These are phyloP conservation scores for Phyllopteryx taeniolatus DNA, from an alignment of 2,113 vertebrate species.

Conservation along the genomic window DNA sequence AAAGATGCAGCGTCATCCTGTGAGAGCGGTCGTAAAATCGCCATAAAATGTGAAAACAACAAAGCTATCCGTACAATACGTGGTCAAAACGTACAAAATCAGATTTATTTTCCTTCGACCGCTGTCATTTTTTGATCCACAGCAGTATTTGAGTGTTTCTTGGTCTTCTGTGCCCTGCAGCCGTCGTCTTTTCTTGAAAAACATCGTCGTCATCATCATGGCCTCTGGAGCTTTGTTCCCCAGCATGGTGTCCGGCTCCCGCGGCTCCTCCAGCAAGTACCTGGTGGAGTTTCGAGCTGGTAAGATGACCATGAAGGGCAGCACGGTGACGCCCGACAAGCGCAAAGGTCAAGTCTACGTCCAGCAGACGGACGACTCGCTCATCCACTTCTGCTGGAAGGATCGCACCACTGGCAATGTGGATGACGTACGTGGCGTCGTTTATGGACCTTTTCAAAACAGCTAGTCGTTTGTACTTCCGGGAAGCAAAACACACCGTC, in stretches of 20 bases:
- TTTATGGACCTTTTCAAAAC: no score
- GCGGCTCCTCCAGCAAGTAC: slow-evolving; percentile 92
- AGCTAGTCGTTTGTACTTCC: no score
- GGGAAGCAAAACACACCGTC: no score
- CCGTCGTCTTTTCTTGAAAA: not conserved
- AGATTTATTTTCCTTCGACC: not conserved
- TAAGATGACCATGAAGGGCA: slow-evolving; percentile 93
- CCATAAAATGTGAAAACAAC: not conserved
- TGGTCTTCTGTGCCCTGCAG: not conserved
- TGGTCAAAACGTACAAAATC: not conserved
- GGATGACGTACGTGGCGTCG: slow-evolving; percentile 82
- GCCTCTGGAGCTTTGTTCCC: slow-evolving; percentile 94
- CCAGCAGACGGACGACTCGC: slow-evolving; percentile 95
- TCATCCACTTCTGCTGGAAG: slow-evolving; percentile 99
- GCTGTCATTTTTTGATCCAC: not conserved
- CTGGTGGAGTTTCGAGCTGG: slow-evolving; percentile 95
- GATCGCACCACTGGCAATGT: slow-evolving; percentile 88
- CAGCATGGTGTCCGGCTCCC: slow-evolving; percentile 88
- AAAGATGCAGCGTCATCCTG: slow-evolving; percentile 7
- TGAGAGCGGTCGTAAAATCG: not conserved
- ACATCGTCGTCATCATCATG: slow-evolving; percentile 64
- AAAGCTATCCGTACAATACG: not conserved
- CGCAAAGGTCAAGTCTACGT: slow-evolving; percentile 93
- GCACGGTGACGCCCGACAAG: slow-evolving; percentile 93
- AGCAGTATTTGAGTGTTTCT: not conserved